Conservation (phyloP, 2,113 vertebrate genomes). For the Phocoena sinus region DNA sequence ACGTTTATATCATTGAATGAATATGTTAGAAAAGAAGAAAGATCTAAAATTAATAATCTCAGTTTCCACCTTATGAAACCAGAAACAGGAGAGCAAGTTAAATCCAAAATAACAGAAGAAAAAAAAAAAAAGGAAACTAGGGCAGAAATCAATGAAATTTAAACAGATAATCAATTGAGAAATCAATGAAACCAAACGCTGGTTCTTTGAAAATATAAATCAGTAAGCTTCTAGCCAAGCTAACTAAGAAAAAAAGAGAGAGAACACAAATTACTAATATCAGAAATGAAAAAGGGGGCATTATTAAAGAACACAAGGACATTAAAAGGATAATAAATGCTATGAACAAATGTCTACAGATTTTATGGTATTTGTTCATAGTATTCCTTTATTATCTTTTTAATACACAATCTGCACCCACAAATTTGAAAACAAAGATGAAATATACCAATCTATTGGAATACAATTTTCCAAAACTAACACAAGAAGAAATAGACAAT, state of each 20-base stretch:
- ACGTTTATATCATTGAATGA: neutral
- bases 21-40: neutral
- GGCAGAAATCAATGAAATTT: neutral
- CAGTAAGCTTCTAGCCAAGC: neutral
- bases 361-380: no score
- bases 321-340: neutral
- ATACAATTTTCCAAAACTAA: neutral
- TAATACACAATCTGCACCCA: no score
- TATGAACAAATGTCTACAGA: neutral
- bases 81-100: neutral
- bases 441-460: neutral
- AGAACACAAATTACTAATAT: neutral
- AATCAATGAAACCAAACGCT: neutral
- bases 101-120: neutral
- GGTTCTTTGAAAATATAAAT: neutral
- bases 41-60: neutral
- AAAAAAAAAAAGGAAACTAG: neutral
- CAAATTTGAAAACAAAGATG: neutral
- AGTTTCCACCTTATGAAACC: neutral
- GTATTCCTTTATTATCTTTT: no score
- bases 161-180: neutral
- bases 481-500: neutral
- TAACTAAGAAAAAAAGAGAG: neutral
- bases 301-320: neutral
- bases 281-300: neutral